Conservation (phyloP, 2,888 invertebrate species). For the Synergus laeviventris region DNA sequence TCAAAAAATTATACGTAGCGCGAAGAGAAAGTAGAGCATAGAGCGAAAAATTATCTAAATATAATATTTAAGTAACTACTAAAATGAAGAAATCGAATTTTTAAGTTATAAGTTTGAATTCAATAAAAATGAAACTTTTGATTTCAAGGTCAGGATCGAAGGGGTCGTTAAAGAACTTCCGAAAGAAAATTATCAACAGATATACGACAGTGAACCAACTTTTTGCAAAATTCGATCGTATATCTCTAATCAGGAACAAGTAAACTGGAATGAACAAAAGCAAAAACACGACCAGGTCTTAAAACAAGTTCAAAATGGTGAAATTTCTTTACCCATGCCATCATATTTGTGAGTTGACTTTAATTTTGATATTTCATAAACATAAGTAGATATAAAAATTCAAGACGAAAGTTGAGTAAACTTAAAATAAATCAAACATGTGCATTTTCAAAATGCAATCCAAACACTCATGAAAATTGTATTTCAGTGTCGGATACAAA, state of each 20-base stretch:
- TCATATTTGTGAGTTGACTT: conserved; percentile 76
- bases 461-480: conserved; percentile 40
- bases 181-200: conserved; percentile 64
- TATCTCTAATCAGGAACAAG: conserved; percentile 76
- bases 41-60: too few species aligned
- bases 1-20: too few species aligned
- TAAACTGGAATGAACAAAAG: conserved; percentile 76
- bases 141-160: conserved; percentile 75
- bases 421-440: conserved; percentile 26
- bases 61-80: too few species aligned
- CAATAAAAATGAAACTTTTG: conserved; percentile 19
- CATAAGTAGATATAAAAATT: too few species aligned
- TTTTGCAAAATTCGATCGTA: conserved; percentile 76
- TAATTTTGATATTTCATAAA: not conserved
- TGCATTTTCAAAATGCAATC: conserved; percentile 38
- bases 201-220: conserved; percentile 76
- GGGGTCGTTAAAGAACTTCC: conserved; percentile 72
- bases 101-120: not conserved
- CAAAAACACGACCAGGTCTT: conserved; percentile 74
- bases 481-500: conserved; percentile 76
- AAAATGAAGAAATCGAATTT: not conserved
- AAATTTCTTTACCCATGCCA: conserved; percentile 74
- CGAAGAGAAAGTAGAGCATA: too few species aligned
- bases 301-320: conserved; percentile 64
- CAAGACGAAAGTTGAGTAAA: too few species aligned